Conservation (phyloP, 2,797 vertebrate genomes). For the Sandelia bainsii region DNA sequence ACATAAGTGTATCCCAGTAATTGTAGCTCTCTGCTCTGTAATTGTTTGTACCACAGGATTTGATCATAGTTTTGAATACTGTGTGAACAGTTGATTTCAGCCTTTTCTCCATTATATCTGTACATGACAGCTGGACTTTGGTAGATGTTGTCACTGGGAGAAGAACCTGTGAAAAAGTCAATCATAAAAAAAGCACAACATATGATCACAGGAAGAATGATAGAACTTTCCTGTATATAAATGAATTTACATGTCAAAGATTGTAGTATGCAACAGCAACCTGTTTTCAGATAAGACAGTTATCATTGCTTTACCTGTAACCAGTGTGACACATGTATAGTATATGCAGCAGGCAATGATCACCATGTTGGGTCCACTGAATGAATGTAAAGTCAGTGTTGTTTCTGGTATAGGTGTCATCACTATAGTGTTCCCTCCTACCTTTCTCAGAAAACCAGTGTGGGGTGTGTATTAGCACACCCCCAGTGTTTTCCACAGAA, state of each 20-base stretch:
- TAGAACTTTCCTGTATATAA: no score
- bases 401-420: background rate
- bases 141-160: constrained; percentile 24
- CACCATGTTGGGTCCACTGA: constrained; percentile 21
- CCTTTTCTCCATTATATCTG: background rate
- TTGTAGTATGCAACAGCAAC: no score
- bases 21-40: constrained; percentile 31
- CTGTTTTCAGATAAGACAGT: no score
- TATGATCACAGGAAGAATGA: no score
- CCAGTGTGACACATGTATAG: constrained; percentile 5
- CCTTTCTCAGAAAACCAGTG: no score
- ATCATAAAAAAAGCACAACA: background rate
- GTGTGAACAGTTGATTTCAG: constrained; percentile 55
- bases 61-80: background rate
- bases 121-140: constrained; percentile 54
- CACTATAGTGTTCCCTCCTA: no score
- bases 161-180: constrained; percentile 26
- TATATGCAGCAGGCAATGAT: constrained; percentile 13
- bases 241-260: no score
- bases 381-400: background rate
- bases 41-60: constrained; percentile 73
- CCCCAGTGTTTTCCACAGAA: no score
- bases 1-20: constrained; percentile 50
- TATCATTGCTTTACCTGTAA: constrained; percentile 32
- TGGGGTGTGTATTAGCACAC: no score